phyloP scores from a whole-genome alignment of 2,888 invertebrate species.

The Tortrix viridana region DNA sequence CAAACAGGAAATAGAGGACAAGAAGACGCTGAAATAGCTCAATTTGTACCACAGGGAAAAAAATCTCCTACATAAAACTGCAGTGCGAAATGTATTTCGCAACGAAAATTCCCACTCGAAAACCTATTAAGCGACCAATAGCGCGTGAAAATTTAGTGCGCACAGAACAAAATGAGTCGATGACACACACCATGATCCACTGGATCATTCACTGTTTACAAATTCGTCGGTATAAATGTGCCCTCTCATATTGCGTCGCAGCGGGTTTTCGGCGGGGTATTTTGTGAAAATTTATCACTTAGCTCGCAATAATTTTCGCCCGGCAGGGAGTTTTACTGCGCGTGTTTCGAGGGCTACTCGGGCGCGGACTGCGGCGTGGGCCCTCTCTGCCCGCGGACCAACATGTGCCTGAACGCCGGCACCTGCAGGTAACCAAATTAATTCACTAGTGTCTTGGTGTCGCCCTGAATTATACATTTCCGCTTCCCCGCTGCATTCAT shows the following conservation, averaged over 20 bases:
- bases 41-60: conserved; percentile 7
- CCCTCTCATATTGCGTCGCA: conserved; percentile 42
- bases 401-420: conserved; percentile 92
- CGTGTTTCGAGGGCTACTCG: conserved; percentile 92
- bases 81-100: conserved; percentile 45
- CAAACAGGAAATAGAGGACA: not conserved
- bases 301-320: conserved; percentile 44
- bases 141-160: conserved; percentile 56
- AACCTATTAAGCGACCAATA: conserved; percentile 55
- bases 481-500: conserved; percentile 42
- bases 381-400: conserved; percentile 87
- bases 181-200: conserved; percentile 46
- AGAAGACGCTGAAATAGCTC: conserved; percentile 7
- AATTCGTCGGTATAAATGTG: conserved; percentile 46
- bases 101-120: conserved; percentile 47
- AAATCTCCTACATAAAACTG: not conserved
- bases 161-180: conserved; percentile 50
- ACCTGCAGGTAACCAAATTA: conserved; percentile 89
- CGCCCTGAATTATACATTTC: conserved; percentile 38
- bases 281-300: conserved; percentile 46
- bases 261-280: conserved; percentile 40
- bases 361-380: conserved; percentile 92
- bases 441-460: conserved; percentile 37
- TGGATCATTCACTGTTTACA: conserved; percentile 49
- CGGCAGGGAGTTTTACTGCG: conserved; percentile 89